Base-by-base conservation (phyloP, 2,113 vertebrate genomes). In the Pogonocichla stellata region DNA sequence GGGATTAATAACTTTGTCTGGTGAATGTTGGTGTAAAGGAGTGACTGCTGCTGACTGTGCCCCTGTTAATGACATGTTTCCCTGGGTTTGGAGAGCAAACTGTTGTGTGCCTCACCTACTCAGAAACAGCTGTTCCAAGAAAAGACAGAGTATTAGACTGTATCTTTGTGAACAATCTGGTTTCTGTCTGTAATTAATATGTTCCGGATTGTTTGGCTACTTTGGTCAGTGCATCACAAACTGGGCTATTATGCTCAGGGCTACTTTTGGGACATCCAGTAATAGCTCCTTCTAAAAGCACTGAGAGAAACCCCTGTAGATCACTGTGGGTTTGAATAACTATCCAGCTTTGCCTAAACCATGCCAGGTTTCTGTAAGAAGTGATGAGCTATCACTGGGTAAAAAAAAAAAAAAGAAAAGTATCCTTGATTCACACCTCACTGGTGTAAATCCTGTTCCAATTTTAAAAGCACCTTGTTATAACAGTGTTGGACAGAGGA, bases 391-490 rank as follows among this genome's bases (percentile, higher is more conserved):
- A 85, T 96, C 85, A 69, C 72, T 45, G 89, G 38, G 45, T 72
- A 66, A 82, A 71, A 84, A 71, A 80, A 83, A 70, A 73, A 57
- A 51, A 43, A 12, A 40, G 56, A 45, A 53, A 80, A 51, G 25
- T 93, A 83, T 94, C 82, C 91, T 93, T 36, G 58, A 56, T 96
- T 89, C 93, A 96, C 94, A 96, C 95, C 90, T 96, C 94, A 64
- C 85, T 96, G 86, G 90, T 88, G 90, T 94, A 95, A 96, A 95
- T 92, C 93, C 93, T 89, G 90, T 90, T 97, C 90, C 79, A 93
- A 61, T 94, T 95, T 94, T 93, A 86, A 96, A 96, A 93, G 86
- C 94, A 96, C 95, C 95, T 97, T 97, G 93, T 93, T 97, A 71
- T 95, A 95, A 94, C 57, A 97, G 94, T 81, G 95, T 96, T 92